Evolutionary conservation across 2,113 vertebrate species (phyloP), one percentile per base, ranked within the genome.

Genomic region (Pluvianellus socialis): DNA sequence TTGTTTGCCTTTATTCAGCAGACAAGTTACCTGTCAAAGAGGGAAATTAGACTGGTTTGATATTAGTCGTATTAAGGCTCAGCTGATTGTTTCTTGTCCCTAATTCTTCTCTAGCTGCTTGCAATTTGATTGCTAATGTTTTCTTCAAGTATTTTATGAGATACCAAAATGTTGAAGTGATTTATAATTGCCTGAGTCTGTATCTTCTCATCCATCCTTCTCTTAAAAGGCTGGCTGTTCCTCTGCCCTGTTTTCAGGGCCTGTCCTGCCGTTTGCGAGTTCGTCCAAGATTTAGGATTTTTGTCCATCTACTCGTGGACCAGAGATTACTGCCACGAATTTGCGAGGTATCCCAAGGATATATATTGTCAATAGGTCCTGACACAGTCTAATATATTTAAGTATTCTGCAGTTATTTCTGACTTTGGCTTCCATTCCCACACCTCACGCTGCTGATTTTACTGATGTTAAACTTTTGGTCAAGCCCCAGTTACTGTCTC

Each of bases 21-120:
- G 77, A 71, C 86, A 96, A 95, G 92, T 96, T 92, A 95, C 89
- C 89, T 96, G 91, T 94, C 95, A 96, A 74, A 92, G 80, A 84
- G 75, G 52, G 80, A 92, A 91, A 96, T 96, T 84, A 85, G 84
- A 35, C 80, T 92, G 91, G 88, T 88, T 95, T 95, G 73, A 47
- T 96, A 84, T 95, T 95, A 95, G 71, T 92, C 91, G 77, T 84
- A 89, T 94, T 89, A 94, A 96, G 65, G 70, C 80, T 94, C 73
- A 49, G 91, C 71, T 96, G 94, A 94, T 95, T 81, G 89, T 95
- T 96, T 91, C 61, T 81, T 89, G 63, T 94, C 44, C 68, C 73
- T 91, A 89, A 84, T 92, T 96, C 84, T 94, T 84, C 68, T 94
- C 83, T 92, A 74, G 72, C 85, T 92, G 73, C 83, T 77, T 89